phyloP scores from a whole-genome alignment of 2,113 vertebrate genomes.

The Platysteira castanea region DNA sequence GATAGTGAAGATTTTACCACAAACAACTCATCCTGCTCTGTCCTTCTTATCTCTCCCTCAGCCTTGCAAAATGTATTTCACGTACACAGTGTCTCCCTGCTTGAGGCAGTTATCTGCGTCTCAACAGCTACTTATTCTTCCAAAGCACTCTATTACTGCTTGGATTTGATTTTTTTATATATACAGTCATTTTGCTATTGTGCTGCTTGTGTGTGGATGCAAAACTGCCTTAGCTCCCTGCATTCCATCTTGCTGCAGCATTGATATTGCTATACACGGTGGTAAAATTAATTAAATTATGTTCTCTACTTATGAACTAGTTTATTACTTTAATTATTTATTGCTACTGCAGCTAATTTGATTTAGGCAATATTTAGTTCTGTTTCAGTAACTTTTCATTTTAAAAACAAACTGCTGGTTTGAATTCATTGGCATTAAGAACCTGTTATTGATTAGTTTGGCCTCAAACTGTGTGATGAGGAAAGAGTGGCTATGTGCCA shows the following conservation, averaged over 20 bases:
- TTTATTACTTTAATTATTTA: slow-evolving; percentile 45
- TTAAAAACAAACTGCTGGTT: slow-evolving; percentile 17
- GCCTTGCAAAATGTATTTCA: not conserved
- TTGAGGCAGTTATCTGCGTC: slow-evolving; percentile 24
- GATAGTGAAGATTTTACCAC: not conserved
- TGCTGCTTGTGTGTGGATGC: not conserved
- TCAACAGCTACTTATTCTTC: slow-evolving; percentile 24
- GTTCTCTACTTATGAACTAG: not conserved
- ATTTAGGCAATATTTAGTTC: slow-evolving; percentile 32
- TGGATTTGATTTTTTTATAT: slow-evolving; percentile 31
- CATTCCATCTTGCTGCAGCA: not conserved
- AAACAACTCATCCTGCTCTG: not conserved
- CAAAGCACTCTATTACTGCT: slow-evolving; percentile 11
- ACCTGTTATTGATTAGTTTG: slow-evolving; percentile 43
- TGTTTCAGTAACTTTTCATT: slow-evolving; percentile 43
- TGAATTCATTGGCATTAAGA: slow-evolving; percentile 37
- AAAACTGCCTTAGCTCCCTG: not conserved
- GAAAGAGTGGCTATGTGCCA: not conserved
- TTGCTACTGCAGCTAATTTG: not conserved
- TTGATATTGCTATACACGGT: not conserved
- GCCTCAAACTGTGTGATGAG: not conserved
- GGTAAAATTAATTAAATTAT: slow-evolving; percentile 36
- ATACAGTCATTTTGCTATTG: not conserved
- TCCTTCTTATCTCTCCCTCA: not conserved
- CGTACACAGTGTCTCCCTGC: not conserved